These are phyloP conservation scores for Onychomys leucogaster DNA, from an alignment of 2,797 vertebrate species.

Conservation along the genomic window DNA sequence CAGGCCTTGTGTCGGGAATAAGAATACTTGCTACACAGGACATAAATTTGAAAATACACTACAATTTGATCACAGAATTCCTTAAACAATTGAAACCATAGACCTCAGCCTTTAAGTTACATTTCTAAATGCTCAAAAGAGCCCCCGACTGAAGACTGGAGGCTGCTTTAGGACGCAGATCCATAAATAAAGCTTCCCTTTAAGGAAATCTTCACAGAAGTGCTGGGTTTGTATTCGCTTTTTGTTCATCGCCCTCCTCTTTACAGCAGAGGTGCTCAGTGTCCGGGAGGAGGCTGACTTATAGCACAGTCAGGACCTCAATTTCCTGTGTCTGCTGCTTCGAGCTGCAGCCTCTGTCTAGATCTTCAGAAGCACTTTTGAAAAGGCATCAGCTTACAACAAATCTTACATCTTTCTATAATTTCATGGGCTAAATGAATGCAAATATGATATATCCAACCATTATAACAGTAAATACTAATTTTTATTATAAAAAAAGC, in stretches of 20 bases:
- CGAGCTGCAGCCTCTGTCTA: neutral
- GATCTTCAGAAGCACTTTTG: neutral
- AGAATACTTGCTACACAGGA: neutral
- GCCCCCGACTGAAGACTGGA: neutral
- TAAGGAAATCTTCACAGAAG: neutral
- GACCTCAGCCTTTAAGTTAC: neutral
- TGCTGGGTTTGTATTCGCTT: neutral
- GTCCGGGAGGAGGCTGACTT: neutral
- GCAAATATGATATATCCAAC: slow-evolving; percentile 25
- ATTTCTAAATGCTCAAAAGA: slow-evolving; percentile 48
- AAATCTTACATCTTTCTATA: slow-evolving; percentile 32
- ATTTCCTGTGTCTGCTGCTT: neutral
- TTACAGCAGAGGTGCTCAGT: neutral
- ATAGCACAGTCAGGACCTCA: neutral
- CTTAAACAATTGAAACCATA: neutral
- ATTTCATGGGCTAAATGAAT: neutral
- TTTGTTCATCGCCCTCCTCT: neutral
- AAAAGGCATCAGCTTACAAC: slow-evolving; percentile 29
- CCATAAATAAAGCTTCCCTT: slow-evolving; percentile 53
- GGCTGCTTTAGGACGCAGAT: slow-evolving; percentile 37
- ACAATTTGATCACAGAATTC: neutral
- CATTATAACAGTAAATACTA: slow-evolving; percentile 23
- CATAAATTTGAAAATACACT: slow-evolving; percentile 29
- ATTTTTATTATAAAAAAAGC: slow-evolving; percentile 7
- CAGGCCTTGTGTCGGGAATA: slow-evolving; percentile 9